phyloP scores from a whole-genome alignment of 2,797 vertebrate species.

The Coregonus suidteri region DNA sequence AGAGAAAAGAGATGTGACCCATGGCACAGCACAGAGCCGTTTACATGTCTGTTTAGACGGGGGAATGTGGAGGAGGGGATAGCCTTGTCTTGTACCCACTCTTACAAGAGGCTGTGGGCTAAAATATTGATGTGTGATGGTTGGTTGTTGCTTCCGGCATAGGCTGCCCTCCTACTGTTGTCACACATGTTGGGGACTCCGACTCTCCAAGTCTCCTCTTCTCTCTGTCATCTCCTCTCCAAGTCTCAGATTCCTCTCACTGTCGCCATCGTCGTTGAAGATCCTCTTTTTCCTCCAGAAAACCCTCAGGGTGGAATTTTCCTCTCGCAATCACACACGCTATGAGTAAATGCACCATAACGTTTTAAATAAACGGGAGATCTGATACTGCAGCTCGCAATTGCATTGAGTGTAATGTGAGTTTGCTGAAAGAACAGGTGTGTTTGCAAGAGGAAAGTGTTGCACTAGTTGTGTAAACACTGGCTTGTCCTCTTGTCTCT shows the following conservation, averaged over 20 bases:
- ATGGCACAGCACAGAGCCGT: constrained; percentile 18
- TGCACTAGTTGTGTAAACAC: neutral
- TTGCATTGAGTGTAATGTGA: too few species aligned
- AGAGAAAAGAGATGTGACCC: neutral
- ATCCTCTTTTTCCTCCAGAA: too few species aligned
- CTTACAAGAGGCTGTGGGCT: constrained; percentile 3
- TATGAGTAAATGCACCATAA: too few species aligned
- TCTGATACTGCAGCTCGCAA: too few species aligned
- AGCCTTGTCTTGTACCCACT: neutral
- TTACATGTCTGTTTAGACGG: constrained; percentile 22
- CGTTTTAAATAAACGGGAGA: too few species aligned
- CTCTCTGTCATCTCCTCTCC: neutral
- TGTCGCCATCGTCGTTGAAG: too few species aligned
- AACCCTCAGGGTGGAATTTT: too few species aligned
- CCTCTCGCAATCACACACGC: too few species aligned
- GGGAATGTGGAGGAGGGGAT: neutral
- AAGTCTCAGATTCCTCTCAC: neutral
- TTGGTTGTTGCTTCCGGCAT: neutral
- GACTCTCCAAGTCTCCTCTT: neutral
- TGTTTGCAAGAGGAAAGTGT: too few species aligned
- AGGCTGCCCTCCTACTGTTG: constrained; percentile 2
- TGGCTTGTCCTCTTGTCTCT: neutral
- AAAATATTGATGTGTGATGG: constrained; percentile 26
- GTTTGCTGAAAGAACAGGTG: too few species aligned
- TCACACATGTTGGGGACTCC: neutral